Conservation (phyloP, 2,797 vertebrate genomes). For the Arnoldichthys spilopterus region DNA sequence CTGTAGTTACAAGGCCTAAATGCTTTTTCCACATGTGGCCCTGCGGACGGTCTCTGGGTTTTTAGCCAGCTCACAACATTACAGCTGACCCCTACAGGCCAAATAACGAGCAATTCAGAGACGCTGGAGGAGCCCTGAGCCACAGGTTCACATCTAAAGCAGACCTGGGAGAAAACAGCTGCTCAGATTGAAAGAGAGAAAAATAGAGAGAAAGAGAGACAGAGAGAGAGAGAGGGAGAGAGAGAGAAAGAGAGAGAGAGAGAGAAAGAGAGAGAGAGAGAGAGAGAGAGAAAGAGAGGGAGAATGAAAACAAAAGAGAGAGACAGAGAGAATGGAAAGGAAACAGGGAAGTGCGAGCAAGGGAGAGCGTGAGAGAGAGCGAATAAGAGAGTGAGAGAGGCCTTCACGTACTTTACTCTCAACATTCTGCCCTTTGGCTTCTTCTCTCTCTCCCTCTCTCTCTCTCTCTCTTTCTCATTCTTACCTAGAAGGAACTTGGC, state of each 20-base stretch:
- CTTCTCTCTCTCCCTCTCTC: conserved; percentile 19
- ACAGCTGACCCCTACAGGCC: conserved; percentile 22
- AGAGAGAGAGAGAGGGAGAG: conserved; percentile 59
- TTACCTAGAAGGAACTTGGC: conserved; percentile 46
- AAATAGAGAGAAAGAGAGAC: conserved; percentile 22
- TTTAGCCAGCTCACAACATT: conserved; percentile 13
- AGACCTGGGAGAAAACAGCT: conserved; percentile 17
- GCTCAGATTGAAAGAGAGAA: conserved; percentile 17
- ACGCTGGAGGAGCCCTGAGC: conserved; percentile 21
- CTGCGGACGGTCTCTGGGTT: conserved; percentile 6
- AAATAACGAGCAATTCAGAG: conserved; percentile 34
- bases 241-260: conserved; percentile 49
- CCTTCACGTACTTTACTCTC: not conserved
- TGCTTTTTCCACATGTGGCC: conserved; percentile 84
- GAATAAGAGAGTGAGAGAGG: conserved; percentile 52
- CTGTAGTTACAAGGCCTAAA: conserved; percentile 57
- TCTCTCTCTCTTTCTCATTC: conserved; percentile 15
- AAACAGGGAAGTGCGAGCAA: too few relatives aligned
- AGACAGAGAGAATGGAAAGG: too few relatives aligned
- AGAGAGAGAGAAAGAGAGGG: too few relatives aligned
- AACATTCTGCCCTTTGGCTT: conserved; percentile 58
- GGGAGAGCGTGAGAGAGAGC: too few relatives aligned
- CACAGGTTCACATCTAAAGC: conserved; percentile 3
- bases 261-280: too few relatives aligned
- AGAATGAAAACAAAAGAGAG: too few relatives aligned